Base-by-base conservation (phyloP, 1,140 invertebrate genomes). In the Drosophila funebris region DNA sequence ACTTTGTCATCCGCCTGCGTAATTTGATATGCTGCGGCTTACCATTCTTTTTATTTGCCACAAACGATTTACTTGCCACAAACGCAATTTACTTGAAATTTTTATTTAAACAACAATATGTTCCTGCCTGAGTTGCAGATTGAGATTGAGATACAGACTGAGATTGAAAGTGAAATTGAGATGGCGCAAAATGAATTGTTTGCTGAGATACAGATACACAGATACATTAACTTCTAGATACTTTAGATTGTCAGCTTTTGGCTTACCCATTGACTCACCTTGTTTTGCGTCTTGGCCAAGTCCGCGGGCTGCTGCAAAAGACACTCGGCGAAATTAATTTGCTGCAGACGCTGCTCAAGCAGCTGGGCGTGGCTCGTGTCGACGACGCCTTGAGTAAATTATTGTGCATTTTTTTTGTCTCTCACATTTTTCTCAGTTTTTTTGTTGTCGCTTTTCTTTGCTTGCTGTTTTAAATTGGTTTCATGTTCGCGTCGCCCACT, bases 11-110 rank as follows among this genome's bases (percentile, higher is more conserved):
- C 64, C 27, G 70, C 61, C 56, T 27, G 72, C 16, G 81, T 85
- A 85, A 85, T 85, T 82, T 85, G 83, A 85, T 85, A 85, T 85
- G 82, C 83, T 78, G 74, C 81, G 83, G 75, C 82, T 85, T 85
- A 85, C 70, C 72, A 72, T 60, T 82, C 66, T 58, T 87, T 82
- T 87, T 85, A 76, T 85, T 80, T 69, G 57, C 82, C 82, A 82
- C 84, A 85, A 85, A 87, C 82, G 82, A 85, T 85, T 85, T 85
- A 77, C 77, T 68, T 66, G 52, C 60, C 76, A 73, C 80, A 53
- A 24, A 50, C 43, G 67, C 80, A 84, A 84, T 84, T 83, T 85
- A 69, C 61, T 84, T 67, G 52, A 75, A 78, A 70, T 78, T 83
- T 83, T 79, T 84, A 77, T 82, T 87, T 81, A 81, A 85, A 81